Evolutionary conservation across 2,113 vertebrate genomes (phyloP).

Genomic region (Gila orcuttii): DNA sequence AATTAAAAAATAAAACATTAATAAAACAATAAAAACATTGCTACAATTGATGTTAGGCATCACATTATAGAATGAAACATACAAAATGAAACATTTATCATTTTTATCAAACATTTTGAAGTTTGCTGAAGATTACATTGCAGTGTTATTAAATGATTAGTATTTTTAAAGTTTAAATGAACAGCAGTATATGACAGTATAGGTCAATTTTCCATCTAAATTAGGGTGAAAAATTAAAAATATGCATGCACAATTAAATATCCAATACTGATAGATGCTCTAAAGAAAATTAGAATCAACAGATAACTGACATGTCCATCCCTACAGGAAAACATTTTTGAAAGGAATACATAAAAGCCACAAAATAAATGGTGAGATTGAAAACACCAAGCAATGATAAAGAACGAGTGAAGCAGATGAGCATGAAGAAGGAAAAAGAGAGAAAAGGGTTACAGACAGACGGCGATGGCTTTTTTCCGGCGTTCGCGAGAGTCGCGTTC

Average conservation of each 20-base stretch:
- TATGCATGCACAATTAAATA: not conserved
- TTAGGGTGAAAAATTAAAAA: not conserved
- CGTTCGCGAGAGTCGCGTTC: conserved; percentile 89
- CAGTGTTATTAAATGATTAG: not conserved
- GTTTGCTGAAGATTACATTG: no score
- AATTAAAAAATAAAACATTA: no score
- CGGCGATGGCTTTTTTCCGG: conserved; percentile 87
- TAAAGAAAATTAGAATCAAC: not conserved
- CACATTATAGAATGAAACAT: not conserved
- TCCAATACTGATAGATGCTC: not conserved
- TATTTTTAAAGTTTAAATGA: not conserved
- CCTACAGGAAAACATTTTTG: not conserved
- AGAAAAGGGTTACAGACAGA: conserved; percentile 82
- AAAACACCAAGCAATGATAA: conserved; percentile 78
- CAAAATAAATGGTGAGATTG: conserved; percentile 36
- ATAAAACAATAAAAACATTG: no score
- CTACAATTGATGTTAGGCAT: not conserved
- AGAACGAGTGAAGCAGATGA: conserved; percentile 56
- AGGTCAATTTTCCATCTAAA: not conserved
- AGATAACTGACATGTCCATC: no score
- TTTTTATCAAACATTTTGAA: not conserved
- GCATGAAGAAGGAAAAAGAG: conserved; percentile 60
- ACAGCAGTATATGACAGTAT: not conserved
- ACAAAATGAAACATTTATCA: not conserved
- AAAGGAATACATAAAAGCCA: not conserved